Evolutionary conservation across 2,888 invertebrate species (phyloP).

Genomic region (Morpho helenor): DNA sequence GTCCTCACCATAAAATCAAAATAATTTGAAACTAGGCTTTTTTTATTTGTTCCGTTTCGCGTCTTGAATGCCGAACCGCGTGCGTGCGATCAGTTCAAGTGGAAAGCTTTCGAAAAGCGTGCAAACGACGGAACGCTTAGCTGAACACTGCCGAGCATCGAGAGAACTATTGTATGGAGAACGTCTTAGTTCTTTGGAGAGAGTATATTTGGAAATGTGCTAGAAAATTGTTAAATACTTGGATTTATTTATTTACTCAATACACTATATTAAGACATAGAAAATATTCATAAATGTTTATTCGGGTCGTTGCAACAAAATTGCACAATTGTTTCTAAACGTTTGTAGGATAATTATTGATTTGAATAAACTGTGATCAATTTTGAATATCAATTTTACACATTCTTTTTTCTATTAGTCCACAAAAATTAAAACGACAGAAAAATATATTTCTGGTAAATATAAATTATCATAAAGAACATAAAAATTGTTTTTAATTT

Average conservation of each 20-base stretch:
- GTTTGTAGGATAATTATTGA: no score
- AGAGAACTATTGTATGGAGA: not conserved
- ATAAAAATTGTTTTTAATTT: no score
- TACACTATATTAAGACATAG: no score
- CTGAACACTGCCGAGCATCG: slow-evolving; percentile 18
- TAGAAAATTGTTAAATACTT: not conserved
- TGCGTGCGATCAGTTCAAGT: slow-evolving; percentile 14
- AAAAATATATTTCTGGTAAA: no score
- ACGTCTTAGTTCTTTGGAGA: slow-evolving; percentile 5
- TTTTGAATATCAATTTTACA: no score
- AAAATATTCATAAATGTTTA: no score
- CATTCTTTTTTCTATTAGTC: no score
- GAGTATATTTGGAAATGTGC: slow-evolving; percentile 11
- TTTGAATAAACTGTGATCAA: no score
- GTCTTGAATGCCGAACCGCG: slow-evolving; percentile 7
- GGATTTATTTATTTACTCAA: not conserved
- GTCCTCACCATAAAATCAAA: slow-evolving; percentile 17
- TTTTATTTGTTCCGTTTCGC: not conserved
- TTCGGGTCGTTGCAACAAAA: no score
- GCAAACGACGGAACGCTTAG: slow-evolving; percentile 15
- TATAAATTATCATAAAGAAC: no score
- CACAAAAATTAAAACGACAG: no score
- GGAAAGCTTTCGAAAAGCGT: slow-evolving; percentile 17
- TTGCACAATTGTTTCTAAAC: no score
- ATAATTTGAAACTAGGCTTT: not conserved